These are phyloP conservation scores for Rhopalosiphum padi DNA, from an alignment of 1,140 invertebrate genomes.

Conservation along the genomic window DNA sequence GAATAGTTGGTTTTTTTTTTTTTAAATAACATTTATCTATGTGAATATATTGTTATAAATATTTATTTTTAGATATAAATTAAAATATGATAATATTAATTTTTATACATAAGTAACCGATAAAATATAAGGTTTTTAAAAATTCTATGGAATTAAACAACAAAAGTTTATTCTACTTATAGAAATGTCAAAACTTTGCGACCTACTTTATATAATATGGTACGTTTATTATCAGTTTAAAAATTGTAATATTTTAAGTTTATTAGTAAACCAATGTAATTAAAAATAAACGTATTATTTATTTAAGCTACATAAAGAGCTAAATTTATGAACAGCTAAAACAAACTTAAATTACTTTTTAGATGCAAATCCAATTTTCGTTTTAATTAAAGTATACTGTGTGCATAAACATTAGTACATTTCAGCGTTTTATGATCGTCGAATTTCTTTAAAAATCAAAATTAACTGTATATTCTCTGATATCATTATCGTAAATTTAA, in stretches of 20 bases:
- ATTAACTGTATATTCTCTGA: not conserved
- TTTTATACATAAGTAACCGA: not conserved
- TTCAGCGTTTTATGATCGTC: constrained; percentile 15
- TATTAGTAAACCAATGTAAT: constrained; percentile 47
- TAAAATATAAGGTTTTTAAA: constrained; percentile 4
- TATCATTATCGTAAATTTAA: not conserved
- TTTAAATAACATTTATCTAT: not conserved
- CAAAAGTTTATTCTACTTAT: constrained; percentile 21
- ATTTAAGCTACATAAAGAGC: constrained; percentile 44
- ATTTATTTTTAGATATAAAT: not conserved
- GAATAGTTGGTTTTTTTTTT: not conserved
- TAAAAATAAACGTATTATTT: constrained; percentile 53
- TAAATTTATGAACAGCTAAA: constrained; percentile 50
- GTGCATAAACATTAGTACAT: not conserved
- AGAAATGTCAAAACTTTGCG: constrained; percentile 31
- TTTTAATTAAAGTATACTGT: constrained; percentile 49
- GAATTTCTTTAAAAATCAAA: constrained; percentile 9
- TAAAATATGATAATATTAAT: not conserved
- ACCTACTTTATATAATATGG: constrained; percentile 42
- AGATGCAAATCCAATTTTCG: constrained; percentile 43
- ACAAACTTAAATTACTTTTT: constrained; percentile 49
- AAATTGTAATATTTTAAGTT: constrained; percentile 52
- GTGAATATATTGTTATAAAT: not conserved
- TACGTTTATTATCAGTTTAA: constrained; percentile 39
- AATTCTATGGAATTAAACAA: constrained; percentile 18